Evolutionary conservation across 2,113 vertebrate species (phyloP).

Genomic region (Atherinomorus stipes): DNA sequence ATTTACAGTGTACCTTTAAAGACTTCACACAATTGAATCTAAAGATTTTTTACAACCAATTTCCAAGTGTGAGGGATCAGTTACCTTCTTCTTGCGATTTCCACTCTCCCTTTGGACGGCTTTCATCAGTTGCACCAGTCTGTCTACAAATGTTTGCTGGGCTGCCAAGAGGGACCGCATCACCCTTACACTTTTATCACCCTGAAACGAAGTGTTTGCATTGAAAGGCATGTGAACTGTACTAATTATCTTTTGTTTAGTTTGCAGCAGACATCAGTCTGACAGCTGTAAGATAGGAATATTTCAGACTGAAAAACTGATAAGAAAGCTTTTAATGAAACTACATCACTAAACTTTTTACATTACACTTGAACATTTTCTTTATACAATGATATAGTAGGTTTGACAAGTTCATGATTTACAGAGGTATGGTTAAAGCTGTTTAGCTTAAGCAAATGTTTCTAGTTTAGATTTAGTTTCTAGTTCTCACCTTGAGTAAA

Average conservation of each 20-base stretch:
- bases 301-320: no score
- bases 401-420: background rate
- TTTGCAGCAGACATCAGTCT: background rate
- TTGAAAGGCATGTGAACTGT: background rate
- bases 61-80: no score
- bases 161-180: conserved; percentile 96
- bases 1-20: no score
- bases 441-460: background rate
- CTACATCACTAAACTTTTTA: no score
- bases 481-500: conserved; percentile 89
- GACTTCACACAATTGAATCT: background rate
- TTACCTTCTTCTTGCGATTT: conserved; percentile 97
- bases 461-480: background rate
- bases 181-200: conserved; percentile 95
- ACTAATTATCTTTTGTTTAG: background rate
- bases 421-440: background rate
- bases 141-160: conserved; percentile 97
- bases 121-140: conserved; percentile 97
- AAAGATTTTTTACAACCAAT: background rate
- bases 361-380: no score
- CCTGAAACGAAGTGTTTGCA: conserved; percentile 77
- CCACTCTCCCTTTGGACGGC: conserved; percentile 98
- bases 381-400: no score
- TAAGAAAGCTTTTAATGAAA: no score
- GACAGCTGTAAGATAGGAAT: background rate